Conservation (phyloP, 2,888 invertebrate genomes). For the Girardia tigrina region DNA sequence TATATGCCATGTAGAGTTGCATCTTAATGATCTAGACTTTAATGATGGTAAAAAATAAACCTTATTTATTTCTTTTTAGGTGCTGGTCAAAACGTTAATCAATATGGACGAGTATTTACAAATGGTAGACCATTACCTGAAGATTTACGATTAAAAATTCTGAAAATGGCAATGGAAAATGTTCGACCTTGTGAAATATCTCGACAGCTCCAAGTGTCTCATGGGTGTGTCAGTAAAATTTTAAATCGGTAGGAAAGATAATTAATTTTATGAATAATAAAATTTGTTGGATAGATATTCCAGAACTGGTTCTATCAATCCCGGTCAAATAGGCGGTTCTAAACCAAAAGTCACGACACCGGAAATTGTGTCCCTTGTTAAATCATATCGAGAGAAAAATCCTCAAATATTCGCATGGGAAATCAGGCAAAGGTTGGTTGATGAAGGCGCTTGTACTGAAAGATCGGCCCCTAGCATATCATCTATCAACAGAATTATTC, state of each 20-base stretch:
- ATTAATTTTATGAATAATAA: background rate
- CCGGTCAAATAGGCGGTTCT: conserved; percentile 50
- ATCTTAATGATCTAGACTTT: too few species aligned
- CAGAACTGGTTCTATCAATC: conserved; percentile 50
- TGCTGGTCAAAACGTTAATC: conserved; percentile 44
- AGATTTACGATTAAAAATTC: conserved; percentile 46
- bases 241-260: conserved; percentile 43
- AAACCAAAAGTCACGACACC: conserved; percentile 50
- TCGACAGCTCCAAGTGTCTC: conserved; percentile 48
- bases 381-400: conserved; percentile 47
- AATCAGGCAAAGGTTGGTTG: conserved; percentile 47
- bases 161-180: conserved; percentile 48
- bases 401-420: conserved; percentile 52
- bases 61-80: too few species aligned
- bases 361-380: conserved; percentile 46
- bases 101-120: conserved; percentile 49
- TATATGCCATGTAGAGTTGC: too few species aligned
- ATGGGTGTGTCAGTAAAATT: conserved; percentile 50
- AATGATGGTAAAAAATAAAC: too few species aligned
- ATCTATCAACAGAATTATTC: conserved; percentile 50
- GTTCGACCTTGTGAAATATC: conserved; percentile 50
- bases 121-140: conserved; percentile 50
- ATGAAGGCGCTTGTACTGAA: conserved; percentile 48
- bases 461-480: conserved; percentile 50
- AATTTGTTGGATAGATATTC: conserved; percentile 45